Base-by-base conservation (phyloP, 2,888 invertebrate genomes). In the Ornithoptera alexandrae region DNA sequence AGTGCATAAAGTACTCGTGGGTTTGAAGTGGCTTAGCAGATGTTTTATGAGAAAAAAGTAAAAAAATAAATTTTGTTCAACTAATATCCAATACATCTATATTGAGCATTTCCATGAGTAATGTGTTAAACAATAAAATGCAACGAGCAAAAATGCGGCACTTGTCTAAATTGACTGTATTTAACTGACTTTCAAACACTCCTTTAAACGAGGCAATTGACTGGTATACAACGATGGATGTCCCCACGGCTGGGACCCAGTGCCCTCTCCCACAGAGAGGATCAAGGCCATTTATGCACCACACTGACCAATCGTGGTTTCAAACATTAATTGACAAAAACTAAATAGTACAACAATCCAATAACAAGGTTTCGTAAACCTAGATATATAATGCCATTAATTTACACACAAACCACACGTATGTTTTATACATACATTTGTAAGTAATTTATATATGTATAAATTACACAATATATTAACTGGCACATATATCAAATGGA, bases 21-120 rank as follows among this genome's bases (percentile, higher is more conserved):
- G 57, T 22, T 24, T 22, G 15, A 58, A 10, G 5, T 20, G 56
- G 56, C 20, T n/a, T 58, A 58, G 57, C 10, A 7, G 20, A 24
- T 20, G 6, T 58, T 58, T n/a, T 24, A 7, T 24, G 4, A 58
- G 6, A 24, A 58, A 58, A 15, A 58, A n/a, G n/a, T 20, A 24
- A 2, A 22, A 22, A 22, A 22, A 24, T 20, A 57, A 58, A 53
- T 66, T 53, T 66, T 62, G 42, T 56, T 70, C 36, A 70, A 67
- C 60, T 70, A 70, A 70, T 67, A 70, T 70, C 67, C 67, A 56
- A 67, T 56, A 59, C 60, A 70, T 67, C 53, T 60, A 60, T 82
- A 87, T 90, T 92, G 92, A 92, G 92, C 92, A 92, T 92, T 91
- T 82, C 80, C 84, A 88, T 90, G 90, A 92, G 91, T 92, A 90